A percentile compares a stretch with the other conserved stretches of the same genome.
These are phyloP conservation scores for Plecturocebus donacophilus DNA, from an alignment of 2,113 vertebrate species.

Conservation along the genomic window DNA sequence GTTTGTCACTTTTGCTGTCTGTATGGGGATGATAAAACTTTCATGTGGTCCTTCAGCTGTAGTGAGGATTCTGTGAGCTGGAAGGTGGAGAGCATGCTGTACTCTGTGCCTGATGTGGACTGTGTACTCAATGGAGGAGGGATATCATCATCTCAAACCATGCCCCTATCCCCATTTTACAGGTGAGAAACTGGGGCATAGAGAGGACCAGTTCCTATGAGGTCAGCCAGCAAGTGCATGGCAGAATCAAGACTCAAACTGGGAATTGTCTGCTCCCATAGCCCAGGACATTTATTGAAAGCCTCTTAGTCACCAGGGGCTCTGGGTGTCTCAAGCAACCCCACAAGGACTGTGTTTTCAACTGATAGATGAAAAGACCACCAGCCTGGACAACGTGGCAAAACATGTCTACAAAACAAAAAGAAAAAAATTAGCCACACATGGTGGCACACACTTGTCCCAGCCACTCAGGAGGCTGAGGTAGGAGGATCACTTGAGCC, in stretches of 20 bases:
- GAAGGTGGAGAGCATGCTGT: not conserved
- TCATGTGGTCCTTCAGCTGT: not conserved
- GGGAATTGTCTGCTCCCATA: not conserved
- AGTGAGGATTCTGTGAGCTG: not conserved
- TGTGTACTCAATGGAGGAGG: rapidly evolving
- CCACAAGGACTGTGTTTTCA: not conserved
- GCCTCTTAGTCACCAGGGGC: not conserved
- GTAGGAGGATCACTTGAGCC: too few relatives aligned
- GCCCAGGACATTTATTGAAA: not conserved
- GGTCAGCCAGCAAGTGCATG: not conserved
- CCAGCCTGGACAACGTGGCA: too few relatives aligned
- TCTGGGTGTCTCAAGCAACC: not conserved
- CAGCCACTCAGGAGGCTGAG: too few relatives aligned
- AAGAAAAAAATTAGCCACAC: too few relatives aligned
- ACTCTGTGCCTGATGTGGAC: not conserved
- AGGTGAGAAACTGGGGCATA: not conserved
- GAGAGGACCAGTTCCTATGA: not conserved
- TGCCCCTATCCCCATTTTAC: too few relatives aligned
- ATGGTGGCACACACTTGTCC: too few relatives aligned
- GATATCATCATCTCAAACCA: not conserved
- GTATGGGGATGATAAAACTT: not conserved
- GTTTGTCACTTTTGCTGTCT: rapidly evolving
- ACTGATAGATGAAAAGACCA: not conserved
- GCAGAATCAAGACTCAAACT: not conserved
- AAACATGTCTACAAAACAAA: too few relatives aligned